Conservation (phyloP, 2,888 invertebrate species). For the Hymenopus coronatus region DNA sequence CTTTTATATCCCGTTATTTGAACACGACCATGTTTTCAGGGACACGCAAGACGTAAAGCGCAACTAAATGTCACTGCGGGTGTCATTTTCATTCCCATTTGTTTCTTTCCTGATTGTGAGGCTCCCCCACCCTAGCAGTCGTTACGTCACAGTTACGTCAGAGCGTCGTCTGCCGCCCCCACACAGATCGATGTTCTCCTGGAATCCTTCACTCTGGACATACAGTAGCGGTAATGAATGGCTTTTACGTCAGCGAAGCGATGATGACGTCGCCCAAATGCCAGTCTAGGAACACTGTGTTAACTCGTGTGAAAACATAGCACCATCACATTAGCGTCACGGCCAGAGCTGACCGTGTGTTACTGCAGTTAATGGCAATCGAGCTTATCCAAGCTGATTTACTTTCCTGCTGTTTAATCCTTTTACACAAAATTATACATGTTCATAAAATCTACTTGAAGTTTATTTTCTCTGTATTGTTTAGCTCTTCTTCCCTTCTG, state of each 20-base stretch:
- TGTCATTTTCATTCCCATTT: background rate
- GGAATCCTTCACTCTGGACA: background rate
- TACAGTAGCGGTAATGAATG: background rate
- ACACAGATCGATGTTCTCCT: background rate
- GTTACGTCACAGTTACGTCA: background rate
- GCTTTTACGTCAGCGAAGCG: background rate
- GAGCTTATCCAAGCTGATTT: background rate
- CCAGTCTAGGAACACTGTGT: background rate
- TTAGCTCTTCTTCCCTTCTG: too few relatives aligned
- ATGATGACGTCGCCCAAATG: background rate
- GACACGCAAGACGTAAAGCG: background rate
- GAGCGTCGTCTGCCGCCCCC: background rate
- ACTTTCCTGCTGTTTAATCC: background rate
- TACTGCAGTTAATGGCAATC: background rate
- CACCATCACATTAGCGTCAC: background rate
- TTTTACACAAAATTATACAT: too few relatives aligned
- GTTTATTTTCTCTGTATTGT: too few relatives aligned
- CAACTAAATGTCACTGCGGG: background rate
- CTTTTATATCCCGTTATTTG: too few relatives aligned
- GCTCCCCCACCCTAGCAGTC: background rate
- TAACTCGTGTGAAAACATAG: background rate
- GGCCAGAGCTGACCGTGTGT: background rate
- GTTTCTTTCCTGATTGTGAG: background rate
- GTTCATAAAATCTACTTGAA: too few relatives aligned
- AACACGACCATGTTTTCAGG: too few relatives aligned